Conservation (phyloP, 2,797 vertebrate species). For the Brachyalestes nurse region DNA sequence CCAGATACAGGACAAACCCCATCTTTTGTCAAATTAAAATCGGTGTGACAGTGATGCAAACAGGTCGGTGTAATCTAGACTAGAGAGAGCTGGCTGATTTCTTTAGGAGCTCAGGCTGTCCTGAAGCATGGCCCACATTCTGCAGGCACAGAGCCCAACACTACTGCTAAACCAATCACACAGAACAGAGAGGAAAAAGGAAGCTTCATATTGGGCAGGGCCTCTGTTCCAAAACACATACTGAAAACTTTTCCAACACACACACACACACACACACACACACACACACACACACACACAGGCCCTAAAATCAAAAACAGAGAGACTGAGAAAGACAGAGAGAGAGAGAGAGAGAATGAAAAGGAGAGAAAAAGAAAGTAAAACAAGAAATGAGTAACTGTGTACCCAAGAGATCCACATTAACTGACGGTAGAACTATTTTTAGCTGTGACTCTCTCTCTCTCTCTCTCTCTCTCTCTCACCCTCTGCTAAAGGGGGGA, state of each 20-base stretch:
- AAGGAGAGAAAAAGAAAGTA: neutral
- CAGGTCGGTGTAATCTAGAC: conserved; percentile 32
- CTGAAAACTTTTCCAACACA: conserved; percentile 24
- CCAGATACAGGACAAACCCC: neutral
- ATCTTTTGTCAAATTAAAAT: neutral
- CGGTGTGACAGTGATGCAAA: conserved; percentile 29
- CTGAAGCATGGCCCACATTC: conserved; percentile 63
- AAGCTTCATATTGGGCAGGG: conserved; percentile 13
- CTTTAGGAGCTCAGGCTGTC: conserved; percentile 65
- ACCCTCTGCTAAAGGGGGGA: too few relatives aligned
- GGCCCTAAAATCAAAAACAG: neutral
- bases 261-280: conserved; percentile 23
- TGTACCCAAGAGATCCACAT: neutral
- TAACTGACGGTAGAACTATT: neutral
- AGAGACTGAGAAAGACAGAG: neutral
- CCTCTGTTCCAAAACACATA: conserved; percentile 29
- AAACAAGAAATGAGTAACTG: neutral
- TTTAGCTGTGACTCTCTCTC: neutral
- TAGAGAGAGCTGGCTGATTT: conserved; percentile 60
- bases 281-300: conserved; percentile 27
- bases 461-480: neutral
- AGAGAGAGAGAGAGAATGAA: neutral
- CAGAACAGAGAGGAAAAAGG: conserved; percentile 6
- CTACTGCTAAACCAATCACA: conserved; percentile 43
- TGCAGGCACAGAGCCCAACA: conserved; percentile 4